phyloP scores from a whole-genome alignment of 2,113 vertebrate genomes.

The Atrichornis clamosus region DNA sequence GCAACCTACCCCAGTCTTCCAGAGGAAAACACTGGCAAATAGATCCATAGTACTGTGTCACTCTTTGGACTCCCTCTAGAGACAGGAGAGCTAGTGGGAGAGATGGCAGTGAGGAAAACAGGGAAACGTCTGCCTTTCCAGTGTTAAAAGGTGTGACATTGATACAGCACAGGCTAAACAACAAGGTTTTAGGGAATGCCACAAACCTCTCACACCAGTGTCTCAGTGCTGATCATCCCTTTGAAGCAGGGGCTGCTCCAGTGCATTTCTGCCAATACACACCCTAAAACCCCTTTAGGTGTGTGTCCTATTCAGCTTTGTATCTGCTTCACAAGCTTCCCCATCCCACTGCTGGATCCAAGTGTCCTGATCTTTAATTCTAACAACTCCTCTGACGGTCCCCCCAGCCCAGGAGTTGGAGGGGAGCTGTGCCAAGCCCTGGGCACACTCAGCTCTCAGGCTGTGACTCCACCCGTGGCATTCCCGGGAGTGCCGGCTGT shows the following conservation, averaged over 20 bases:
- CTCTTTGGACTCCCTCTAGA: not conserved
- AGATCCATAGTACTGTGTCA: not conserved
- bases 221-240: not conserved
- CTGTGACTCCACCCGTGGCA: not conserved
- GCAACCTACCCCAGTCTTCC: not conserved
- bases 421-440: not conserved
- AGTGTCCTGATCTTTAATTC: not conserved
- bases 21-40: not conserved
- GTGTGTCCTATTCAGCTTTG: not conserved
- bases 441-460: not conserved
- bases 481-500: not conserved
- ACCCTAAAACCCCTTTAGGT: not conserved
- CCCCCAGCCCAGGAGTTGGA: not conserved
- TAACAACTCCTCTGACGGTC: not conserved
- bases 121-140: not conserved
- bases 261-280: not conserved
- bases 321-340: not conserved
- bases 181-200: not conserved
- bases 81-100: not conserved
- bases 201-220: not conserved
- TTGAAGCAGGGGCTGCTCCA: not conserved
- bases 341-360: fast-evolving
- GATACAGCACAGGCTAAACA: not conserved
- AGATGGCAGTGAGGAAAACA: not conserved
- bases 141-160: not conserved